A percentile compares a stretch with the other conserved stretches of the same genome.
These are phyloP conservation scores for Pherbina coryleti DNA, from an alignment of 2,888 invertebrate genomes.

Conservation along the genomic window DNA sequence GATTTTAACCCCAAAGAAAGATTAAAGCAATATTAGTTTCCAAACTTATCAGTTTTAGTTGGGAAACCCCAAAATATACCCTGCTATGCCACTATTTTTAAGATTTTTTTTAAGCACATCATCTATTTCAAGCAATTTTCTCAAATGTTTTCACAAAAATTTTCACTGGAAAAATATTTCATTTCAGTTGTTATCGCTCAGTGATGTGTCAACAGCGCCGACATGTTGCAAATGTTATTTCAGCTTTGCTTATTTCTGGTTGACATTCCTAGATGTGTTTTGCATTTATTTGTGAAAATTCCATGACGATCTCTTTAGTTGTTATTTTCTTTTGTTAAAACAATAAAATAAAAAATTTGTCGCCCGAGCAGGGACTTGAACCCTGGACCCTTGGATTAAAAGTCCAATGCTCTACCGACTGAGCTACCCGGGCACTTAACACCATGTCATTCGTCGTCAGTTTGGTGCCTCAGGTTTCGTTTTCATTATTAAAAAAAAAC, in stretches of 20 bases:
- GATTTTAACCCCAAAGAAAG: no score
- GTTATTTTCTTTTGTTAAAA: slow-evolving; percentile 4
- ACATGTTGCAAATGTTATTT: slow-evolving; percentile 10
- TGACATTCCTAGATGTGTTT: slow-evolving; percentile 22
- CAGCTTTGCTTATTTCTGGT: neutral
- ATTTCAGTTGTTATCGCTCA: neutral
- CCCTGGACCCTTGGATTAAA: slow-evolving; percentile 69
- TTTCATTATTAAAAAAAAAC: neutral
- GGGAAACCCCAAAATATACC: no score
- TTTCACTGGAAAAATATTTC: neutral
- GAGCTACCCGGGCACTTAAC: slow-evolving; percentile 67
- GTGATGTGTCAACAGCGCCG: neutral
- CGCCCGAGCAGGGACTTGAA: slow-evolving; percentile 41
- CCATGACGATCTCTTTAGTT: neutral
- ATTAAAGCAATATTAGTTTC: no score
- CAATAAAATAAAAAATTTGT: slow-evolving; percentile 15
- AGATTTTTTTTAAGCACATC: no score
- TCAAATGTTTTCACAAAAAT: no score
- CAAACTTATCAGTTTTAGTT: no score
- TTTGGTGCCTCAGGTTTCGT: neutral
- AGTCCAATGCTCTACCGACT: slow-evolving; percentile 71
- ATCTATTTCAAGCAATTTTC: no score
- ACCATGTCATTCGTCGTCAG: no score
- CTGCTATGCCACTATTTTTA: no score
- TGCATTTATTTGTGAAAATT: slow-evolving; percentile 8